Percentiles rank a stretch among this genome's conserved stretches.
phyloP scores from a whole-genome alignment of 2,888 invertebrate genomes.

The Trisateles emortualis region DNA sequence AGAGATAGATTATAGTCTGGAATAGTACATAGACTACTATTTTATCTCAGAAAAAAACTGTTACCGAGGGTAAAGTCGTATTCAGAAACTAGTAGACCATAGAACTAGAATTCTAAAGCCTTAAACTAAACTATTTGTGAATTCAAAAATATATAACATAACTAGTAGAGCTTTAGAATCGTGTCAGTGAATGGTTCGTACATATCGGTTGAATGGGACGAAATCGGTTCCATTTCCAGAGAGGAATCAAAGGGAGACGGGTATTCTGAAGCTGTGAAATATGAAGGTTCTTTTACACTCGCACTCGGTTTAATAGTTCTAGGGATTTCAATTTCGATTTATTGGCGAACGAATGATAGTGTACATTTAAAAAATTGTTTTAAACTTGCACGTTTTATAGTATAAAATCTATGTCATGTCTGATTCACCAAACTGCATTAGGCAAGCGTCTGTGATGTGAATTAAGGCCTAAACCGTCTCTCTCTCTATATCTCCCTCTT shows the following conservation, averaged over 20 bases:
- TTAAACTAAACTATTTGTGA: neutral
- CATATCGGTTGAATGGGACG: slow-evolving; percentile 38
- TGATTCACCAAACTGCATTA: too few species aligned
- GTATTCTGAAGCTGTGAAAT: slow-evolving; percentile 31
- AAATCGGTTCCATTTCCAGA: slow-evolving; percentile 53
- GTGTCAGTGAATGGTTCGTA: slow-evolving; percentile 30
- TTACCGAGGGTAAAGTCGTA: too few species aligned
- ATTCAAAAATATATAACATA: slow-evolving; percentile 1
- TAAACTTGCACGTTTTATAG: too few species aligned
- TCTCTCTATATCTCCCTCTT: too few species aligned
- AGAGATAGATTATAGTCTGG: too few species aligned
- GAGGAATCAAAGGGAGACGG: slow-evolving; percentile 36
- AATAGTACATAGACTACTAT: too few species aligned
- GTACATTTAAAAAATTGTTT: neutral
- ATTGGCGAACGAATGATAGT: neutral
- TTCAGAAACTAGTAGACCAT: too few species aligned
- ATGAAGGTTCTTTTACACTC: slow-evolving; percentile 43
- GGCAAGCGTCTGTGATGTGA: too few species aligned
- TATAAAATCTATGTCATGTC: too few species aligned
- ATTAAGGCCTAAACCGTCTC: too few species aligned
- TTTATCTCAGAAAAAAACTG: too few species aligned
- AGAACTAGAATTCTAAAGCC: too few species aligned
- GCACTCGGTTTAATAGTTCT: slow-evolving; percentile 19
- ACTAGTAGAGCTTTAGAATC: slow-evolving; percentile 7
- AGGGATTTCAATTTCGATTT: slow-evolving; percentile 24